Conservation (phyloP, 2,113 vertebrate species). For the Pseudopodoces humilis region DNA sequence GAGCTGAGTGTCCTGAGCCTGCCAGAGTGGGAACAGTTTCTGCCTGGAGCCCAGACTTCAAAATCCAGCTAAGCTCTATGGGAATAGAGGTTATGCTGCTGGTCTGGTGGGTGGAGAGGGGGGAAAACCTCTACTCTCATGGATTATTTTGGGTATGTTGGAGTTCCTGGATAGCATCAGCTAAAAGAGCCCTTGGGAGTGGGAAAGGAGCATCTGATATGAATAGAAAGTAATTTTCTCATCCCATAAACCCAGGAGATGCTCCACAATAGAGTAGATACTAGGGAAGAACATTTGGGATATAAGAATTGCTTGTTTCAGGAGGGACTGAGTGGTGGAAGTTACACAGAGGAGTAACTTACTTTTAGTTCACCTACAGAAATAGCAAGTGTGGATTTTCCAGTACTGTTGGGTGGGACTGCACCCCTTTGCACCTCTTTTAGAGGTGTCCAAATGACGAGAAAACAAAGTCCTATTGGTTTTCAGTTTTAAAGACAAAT, state of each 20-base stretch:
- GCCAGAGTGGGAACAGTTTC: not conserved
- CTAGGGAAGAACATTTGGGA: not conserved
- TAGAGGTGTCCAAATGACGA: not conserved
- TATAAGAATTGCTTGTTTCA: not conserved
- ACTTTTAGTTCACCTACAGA: not conserved
- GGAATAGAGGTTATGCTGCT: not conserved
- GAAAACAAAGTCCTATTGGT: fast-evolving
- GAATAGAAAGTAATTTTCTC: not conserved
- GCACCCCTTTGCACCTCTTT: not conserved
- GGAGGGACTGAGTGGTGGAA: not conserved
- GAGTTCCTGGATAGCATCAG: not conserved
- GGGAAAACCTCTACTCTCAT: not conserved
- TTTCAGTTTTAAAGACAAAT: not conserved
- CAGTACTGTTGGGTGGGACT: not conserved
- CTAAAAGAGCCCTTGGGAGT: not conserved
- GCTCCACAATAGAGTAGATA: not conserved
- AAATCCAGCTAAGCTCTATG: not conserved
- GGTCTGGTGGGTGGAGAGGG: not conserved
- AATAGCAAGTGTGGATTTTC: not conserved
- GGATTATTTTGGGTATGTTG: not conserved
- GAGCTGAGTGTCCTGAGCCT: not conserved
- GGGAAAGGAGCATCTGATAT: not conserved
- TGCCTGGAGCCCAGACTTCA: not conserved
- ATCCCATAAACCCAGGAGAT: not conserved
- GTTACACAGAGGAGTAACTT: not conserved